Conservation (phyloP, 2,113 vertebrate genomes). For the Meleagris gallopavo region DNA sequence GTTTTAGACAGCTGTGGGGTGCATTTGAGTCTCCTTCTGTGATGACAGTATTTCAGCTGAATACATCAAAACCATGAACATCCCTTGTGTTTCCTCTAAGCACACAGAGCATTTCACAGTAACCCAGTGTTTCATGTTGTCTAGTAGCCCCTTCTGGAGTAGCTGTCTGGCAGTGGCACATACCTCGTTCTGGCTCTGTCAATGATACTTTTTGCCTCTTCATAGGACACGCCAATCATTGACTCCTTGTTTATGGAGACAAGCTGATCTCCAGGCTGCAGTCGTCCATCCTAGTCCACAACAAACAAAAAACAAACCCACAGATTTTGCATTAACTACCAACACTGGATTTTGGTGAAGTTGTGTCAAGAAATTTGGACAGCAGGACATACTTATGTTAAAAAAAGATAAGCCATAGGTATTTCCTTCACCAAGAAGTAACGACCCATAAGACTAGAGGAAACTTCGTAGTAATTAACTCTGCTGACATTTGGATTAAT, state of each 20-base stretch:
- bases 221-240: conserved; percentile 90
- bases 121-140: neutral
- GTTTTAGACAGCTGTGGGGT: neutral
- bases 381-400: neutral
- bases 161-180: neutral
- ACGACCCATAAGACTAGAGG: neutral
- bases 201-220: conserved; percentile 90
- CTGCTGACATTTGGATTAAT: conserved; percentile 31
- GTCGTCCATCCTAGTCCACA: conserved; percentile 87
- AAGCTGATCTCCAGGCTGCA: conserved; percentile 92
- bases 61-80: neutral
- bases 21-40: neutral
- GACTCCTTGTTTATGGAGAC: conserved; percentile 95
- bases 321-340: neutral
- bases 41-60: neutral
- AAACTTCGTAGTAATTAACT: conserved; percentile 33
- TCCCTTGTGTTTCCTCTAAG: neutral
- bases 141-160: neutral
- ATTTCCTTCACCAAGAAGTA: neutral
- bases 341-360: neutral
- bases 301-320: neutral
- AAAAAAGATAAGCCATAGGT: neutral
- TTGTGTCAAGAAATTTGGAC: neutral
- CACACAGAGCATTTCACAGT: neutral
- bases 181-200: conserved; percentile 87